Conservation (phyloP, 2,113 vertebrate genomes). For the Pyxicephalus adspersus region DNA sequence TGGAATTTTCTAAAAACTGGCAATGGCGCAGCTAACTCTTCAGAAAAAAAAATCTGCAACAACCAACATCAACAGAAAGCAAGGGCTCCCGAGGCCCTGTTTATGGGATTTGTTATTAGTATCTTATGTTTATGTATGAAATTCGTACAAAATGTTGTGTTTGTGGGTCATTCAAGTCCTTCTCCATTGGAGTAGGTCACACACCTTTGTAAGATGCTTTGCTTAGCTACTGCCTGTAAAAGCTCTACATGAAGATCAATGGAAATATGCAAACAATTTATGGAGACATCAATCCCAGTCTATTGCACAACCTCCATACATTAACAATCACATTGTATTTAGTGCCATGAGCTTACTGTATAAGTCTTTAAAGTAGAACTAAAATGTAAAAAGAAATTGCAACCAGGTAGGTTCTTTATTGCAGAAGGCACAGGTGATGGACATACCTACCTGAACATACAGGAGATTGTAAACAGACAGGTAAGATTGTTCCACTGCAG, state of each 20-base stretch:
- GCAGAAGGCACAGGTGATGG: no score
- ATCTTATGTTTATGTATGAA: conserved; percentile 49
- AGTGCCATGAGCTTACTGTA: no score
- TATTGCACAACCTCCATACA: background rate
- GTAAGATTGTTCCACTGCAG: no score
- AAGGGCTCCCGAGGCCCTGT: conserved; percentile 17
- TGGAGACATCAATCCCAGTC: background rate
- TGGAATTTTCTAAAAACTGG: conserved; percentile 46
- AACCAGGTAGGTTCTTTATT: no score
- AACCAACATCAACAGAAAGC: conserved; percentile 37
- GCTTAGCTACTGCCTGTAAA: background rate
- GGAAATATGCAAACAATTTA: conserved; percentile 11
- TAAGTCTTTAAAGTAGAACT: no score
- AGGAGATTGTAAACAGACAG: no score
- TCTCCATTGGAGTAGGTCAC: conserved; percentile 36
- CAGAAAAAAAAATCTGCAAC: conserved; percentile 22
- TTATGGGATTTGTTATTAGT: conserved; percentile 38
- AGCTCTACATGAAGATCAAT: background rate
- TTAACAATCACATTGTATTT: no score
- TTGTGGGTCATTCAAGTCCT: conserved; percentile 17
- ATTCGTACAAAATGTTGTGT: conserved; percentile 19
- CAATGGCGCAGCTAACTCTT: conserved; percentile 1
- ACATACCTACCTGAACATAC: no score
- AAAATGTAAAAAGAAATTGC: no score
- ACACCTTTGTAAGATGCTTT: conserved; percentile 2